Base-by-base conservation (phyloP, 1,140 invertebrate genomes). In the Lasaia peninsularis region DNA sequence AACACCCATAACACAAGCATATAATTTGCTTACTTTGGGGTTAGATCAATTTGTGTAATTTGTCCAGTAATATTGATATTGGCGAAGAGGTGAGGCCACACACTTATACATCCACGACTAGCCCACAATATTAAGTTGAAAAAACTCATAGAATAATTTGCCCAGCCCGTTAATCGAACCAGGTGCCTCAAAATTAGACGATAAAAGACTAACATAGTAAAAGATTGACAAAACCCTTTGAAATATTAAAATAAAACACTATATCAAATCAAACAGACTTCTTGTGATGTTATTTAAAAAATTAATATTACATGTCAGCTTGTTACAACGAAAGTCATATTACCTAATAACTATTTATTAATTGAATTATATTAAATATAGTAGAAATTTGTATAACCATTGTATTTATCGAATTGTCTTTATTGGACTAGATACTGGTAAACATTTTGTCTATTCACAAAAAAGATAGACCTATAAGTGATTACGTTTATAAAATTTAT, bases 351-450 rank as follows among this genome's bases (percentile, higher is more conserved):
- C 65, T 73, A 56, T 58, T 58, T 61, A 65, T 63, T 56, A 62
- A 67, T 68, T 68, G 67, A 66, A 69, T 73, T 66, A 74, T 69
- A 64, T 64, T 60, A 57, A 63, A 59, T 64, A 76, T 64, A 69
- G 52, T 68, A 66, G 59, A 72, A 52, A 60, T 65, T 28, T 66
- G 62, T 71, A 53, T 58, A 60, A 60, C 66, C 62, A 55, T 66
- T 63, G 40, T 54, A 62, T 60, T 60, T 61, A 64, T 69, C 69
- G 67, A 73, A 72, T 74, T 75, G 74, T 84, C 71, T 86, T 82
- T 74, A 68, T 65, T 75, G 73, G 83, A 86, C 83, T 86, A 86
- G 80, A 86, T 71, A 76, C 69, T 79, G 80, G 83, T 86, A 83
- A 84, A 75, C 79, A 20, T 65, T 78, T 73, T 74, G 64, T 75